phyloP scores from a whole-genome alignment of 2,113 vertebrate species.

The Podilymbus podiceps region DNA sequence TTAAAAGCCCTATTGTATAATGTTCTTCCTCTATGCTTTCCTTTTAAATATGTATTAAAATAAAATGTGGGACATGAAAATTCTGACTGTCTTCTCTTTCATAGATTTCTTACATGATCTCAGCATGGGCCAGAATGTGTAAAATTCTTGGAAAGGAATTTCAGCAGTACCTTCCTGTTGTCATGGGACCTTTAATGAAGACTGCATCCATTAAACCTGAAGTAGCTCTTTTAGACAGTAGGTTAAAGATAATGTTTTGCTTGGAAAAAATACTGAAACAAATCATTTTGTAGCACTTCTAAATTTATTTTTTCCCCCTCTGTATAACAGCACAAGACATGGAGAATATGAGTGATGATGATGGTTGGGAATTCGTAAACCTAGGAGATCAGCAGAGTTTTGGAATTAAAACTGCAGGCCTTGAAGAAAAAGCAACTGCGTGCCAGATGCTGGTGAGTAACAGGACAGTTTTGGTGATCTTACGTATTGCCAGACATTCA shows the following conservation, averaged over 20 bases:
- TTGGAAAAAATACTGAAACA: neutral
- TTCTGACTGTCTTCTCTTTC: neutral
- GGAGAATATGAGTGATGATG: slow-evolving; percentile 98
- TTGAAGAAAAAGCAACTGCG: slow-evolving; percentile 98
- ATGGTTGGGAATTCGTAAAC: slow-evolving; percentile 99
- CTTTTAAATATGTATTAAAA: neutral
- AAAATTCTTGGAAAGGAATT: slow-evolving; percentile 99
- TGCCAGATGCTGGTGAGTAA: slow-evolving; percentile 96
- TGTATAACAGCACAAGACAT: slow-evolving; percentile 90
- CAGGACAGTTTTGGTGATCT: neutral
- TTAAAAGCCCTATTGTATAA: neutral
- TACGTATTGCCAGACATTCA: accelerated
- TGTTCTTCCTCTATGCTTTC: neutral
- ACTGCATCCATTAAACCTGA: slow-evolving; percentile 98
- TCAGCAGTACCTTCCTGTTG: slow-evolving; percentile 97
- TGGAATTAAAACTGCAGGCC: slow-evolving; percentile 96
- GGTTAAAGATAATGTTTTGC: slow-evolving; percentile 39
- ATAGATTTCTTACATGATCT: slow-evolving; percentile 99
- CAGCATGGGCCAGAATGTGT: slow-evolving; percentile 98
- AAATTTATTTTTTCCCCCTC: neutral
- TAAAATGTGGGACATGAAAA: neutral
- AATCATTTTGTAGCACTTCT: neutral
- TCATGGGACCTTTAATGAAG: slow-evolving; percentile 99
- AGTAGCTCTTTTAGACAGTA: slow-evolving; percentile 97
- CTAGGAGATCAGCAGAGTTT: slow-evolving; percentile 98